Evolutionary conservation across 1,140 invertebrate species (phyloP).

Genomic region (Drosophila equinoxialis): DNA sequence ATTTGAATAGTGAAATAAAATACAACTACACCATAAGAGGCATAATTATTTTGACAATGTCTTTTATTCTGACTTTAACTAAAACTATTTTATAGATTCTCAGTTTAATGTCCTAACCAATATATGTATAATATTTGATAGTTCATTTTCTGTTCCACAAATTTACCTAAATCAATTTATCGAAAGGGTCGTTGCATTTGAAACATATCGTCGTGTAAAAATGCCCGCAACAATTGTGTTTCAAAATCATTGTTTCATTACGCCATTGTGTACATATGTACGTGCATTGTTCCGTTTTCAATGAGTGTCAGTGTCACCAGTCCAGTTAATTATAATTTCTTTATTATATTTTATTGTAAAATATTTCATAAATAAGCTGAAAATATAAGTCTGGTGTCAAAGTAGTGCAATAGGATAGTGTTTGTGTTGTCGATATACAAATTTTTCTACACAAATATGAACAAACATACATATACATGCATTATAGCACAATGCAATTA

Average conservation of each 20-base stretch:
- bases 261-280: constrained; percentile 32
- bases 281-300: constrained; percentile 57
- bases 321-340: constrained; percentile 65
- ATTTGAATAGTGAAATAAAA: no score
- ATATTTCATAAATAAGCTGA: constrained; percentile 43
- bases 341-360: constrained; percentile 62
- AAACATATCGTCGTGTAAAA: constrained; percentile 28
- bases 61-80: no score
- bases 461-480: constrained; percentile 45
- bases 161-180: not conserved
- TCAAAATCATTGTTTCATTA: constrained; percentile 61
- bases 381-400: constrained; percentile 28
- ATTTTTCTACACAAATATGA: constrained; percentile 36
- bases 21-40: no score
- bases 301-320: constrained; percentile 63
- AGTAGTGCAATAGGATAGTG: constrained; percentile 36
- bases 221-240: constrained; percentile 41
- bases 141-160: not conserved
- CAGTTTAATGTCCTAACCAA: no score
- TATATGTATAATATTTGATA: no score
- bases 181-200: not conserved
- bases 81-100: no score
- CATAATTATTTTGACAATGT: no score
- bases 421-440: constrained; percentile 24
- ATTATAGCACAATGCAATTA: constrained; percentile 52